Percentiles rank a stretch among this genome's conserved stretches.
Conservation (phyloP, 2,113 vertebrate species). For the Mormoops blainvillei region DNA sequence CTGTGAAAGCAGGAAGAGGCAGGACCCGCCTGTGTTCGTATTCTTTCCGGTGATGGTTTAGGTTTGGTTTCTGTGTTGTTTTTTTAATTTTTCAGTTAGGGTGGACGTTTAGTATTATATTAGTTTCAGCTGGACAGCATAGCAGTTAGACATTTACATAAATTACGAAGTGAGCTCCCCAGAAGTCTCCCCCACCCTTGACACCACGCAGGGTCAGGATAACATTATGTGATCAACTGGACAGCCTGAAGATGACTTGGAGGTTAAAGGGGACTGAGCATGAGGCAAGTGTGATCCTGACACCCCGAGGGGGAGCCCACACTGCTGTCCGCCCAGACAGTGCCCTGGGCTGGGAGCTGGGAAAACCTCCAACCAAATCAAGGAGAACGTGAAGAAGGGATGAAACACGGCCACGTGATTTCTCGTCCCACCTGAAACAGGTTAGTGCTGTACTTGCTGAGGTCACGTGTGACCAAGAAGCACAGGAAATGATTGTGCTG, state of each 20-base stretch:
- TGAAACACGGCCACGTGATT: neutral
- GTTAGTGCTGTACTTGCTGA: neutral
- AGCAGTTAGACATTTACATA: neutral
- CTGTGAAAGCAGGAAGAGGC: neutral
- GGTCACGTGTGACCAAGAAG: neutral
- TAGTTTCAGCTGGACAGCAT: neutral
- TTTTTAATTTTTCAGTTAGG: neutral
- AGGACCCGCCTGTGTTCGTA: neutral
- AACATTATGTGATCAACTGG: neutral
- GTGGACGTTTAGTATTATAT: neutral
- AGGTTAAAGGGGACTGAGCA: too few species aligned
- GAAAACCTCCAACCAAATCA: too few species aligned
- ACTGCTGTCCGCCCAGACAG: neutral
- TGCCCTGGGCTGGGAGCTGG: fast-evolving
- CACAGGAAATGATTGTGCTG: fast-evolving
- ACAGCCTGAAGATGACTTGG: neutral
- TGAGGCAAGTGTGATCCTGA: neutral
- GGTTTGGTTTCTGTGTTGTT: too few species aligned
- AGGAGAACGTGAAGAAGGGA: neutral
- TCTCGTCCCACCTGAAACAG: neutral
- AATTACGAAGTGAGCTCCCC: neutral
- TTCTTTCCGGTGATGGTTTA: neutral
- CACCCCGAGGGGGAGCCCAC: fast-evolving
- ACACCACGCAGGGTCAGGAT: neutral
- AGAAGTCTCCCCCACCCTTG: neutral